Evolutionary conservation across 2,113 vertebrate genomes (phyloP), one percentile per base, ranked within the genome.

Genomic region (Atherinomorus stipes): DNA sequence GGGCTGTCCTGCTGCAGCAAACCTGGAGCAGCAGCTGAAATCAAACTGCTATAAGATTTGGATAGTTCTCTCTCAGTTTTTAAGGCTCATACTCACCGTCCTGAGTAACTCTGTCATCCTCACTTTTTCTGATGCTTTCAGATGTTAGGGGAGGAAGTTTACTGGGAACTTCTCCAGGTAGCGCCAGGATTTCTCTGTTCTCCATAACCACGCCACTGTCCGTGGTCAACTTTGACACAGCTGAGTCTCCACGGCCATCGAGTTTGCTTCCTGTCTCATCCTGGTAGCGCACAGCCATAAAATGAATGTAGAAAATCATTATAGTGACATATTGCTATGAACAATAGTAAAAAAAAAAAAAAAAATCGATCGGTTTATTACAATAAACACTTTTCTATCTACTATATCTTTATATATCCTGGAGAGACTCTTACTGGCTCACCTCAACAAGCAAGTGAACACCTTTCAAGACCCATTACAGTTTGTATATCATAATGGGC

Each of bases 181-280:
- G 37, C n/a, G 7, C 8, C 0, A 58, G 21, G 12, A 63, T 38
- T 22, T 84, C 88, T 22, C 74, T 72, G 50, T 78, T 72, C 10
- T 93, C 92, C 82, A 93, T 77, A 74, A 84, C 90, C 75, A 95
- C 88, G 21, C 94, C 94, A 6, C 94, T 94, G 88, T 95, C 94
- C 11, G 88, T 78, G 60, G 93, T 94, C 53, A 42, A 76, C 74
- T 94, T 94, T 4, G 93, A 94, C 79, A 88, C 79, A 0, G 93
- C 94, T 0, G 93, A 94, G 61, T 94, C 92, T 11, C 92, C 92
- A 1, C 94, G 92, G 23, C 67, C 50, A 2, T 84, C 47, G 0
- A 47, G 37, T 84, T 84, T 88, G 74, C 72, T 80, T 45, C 56
- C 87, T 2, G 70, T 74, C 38, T 87, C 83, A 44, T 81, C 64